Conservation (phyloP, 1,140 invertebrate genomes). For the Drosophila nikananu region DNA sequence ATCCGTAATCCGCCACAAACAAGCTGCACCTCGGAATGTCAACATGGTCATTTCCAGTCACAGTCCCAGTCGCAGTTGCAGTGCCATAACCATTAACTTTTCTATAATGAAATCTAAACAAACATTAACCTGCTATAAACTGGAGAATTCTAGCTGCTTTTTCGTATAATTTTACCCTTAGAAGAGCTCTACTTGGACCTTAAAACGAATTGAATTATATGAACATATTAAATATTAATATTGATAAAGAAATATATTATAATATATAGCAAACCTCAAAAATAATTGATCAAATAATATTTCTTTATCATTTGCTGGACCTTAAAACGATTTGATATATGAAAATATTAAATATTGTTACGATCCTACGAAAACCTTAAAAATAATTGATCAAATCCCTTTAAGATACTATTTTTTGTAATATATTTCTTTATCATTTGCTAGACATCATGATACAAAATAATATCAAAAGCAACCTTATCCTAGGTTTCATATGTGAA, state of each 20-base stretch:
- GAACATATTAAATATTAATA: too few relatives aligned
- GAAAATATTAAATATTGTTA: too few relatives aligned
- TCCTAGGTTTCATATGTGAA: background rate
- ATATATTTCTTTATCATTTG: background rate
- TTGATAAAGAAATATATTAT: too few relatives aligned
- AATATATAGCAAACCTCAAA: background rate
- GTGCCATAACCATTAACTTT: background rate
- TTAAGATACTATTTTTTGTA: background rate
- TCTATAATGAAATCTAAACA: background rate
- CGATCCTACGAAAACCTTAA: too few relatives aligned
- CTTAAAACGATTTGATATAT: too few relatives aligned
- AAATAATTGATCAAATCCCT: background rate
- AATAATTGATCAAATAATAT: background rate
- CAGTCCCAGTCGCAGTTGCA: background rate
- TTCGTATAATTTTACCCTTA: background rate
- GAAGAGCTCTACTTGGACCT: background rate
- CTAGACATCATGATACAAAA: background rate
- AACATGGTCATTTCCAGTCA: conserved; percentile 12
- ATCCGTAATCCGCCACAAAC: conserved; percentile 32
- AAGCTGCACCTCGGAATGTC: conserved; percentile 42
- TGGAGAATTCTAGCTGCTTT: background rate
- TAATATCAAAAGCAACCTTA: background rate
- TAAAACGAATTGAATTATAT: too few relatives aligned
- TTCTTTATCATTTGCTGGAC: too few relatives aligned
- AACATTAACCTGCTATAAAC: background rate